Percentiles rank a stretch among this genome's conserved stretches.
Conservation (phyloP, 2,888 invertebrate species). For the Micoletzkya japonica region DNA sequence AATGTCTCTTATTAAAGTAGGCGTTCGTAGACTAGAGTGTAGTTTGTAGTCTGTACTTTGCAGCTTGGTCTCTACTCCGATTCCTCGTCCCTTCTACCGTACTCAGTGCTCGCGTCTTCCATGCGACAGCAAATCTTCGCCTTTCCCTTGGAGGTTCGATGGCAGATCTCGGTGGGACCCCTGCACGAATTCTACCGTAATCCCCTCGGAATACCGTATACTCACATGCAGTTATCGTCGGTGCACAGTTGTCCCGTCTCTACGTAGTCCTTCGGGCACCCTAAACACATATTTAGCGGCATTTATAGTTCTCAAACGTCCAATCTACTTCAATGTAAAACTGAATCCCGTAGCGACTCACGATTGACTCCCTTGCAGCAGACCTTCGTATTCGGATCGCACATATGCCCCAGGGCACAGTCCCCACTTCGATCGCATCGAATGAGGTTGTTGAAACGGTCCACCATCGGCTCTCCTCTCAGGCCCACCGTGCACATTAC, state of each 20-base stretch:
- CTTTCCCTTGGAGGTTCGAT: slow-evolving; percentile 38
- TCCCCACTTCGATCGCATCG: slow-evolving; percentile 41
- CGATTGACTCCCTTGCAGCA: slow-evolving; percentile 60
- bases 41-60: too few species aligned
- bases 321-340: too few species aligned
- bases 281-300: slow-evolving; percentile 32
- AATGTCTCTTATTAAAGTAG: too few species aligned
- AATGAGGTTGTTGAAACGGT: slow-evolving; percentile 35
- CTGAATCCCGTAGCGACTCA: too few species aligned
- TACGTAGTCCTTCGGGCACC: slow-evolving; percentile 55
- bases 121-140: slow-evolving; percentile 48
- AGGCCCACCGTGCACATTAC: slow-evolving; percentile 56
- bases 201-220: not conserved
- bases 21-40: too few species aligned
- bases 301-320: not conserved
- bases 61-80: too few species aligned
- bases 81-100: slow-evolving; percentile 7
- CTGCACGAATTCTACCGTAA: not conserved
- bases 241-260: slow-evolving; percentile 55
- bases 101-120: slow-evolving; percentile 33
- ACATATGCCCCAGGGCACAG: slow-evolving; percentile 44
- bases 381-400: slow-evolving; percentile 53
- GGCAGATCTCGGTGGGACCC: slow-evolving; percentile 24
- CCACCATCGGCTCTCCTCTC: slow-evolving; percentile 56
- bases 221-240: slow-evolving; percentile 24